phyloP scores from a whole-genome alignment of 1,140 invertebrate genomes.

The Panonychus citri region DNA sequence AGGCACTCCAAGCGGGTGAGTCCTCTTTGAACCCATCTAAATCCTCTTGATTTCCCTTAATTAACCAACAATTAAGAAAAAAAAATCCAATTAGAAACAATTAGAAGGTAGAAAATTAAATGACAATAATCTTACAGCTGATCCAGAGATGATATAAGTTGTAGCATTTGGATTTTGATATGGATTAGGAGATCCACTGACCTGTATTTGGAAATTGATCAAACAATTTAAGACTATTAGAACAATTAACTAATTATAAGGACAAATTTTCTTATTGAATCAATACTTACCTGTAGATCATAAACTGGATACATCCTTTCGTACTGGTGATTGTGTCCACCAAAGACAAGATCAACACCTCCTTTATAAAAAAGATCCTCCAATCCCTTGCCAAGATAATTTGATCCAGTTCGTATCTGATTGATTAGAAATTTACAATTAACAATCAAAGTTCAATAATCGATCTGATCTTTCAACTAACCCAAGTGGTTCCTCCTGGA shows the following conservation, averaged over 20 bases:
- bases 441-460: constrained; percentile 60
- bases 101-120: neutral
- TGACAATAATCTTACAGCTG: constrained; percentile 2
- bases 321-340: constrained; percentile 89
- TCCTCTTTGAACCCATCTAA: neutral
- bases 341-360: constrained; percentile 72
- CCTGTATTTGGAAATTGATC: neutral
- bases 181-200: constrained; percentile 34
- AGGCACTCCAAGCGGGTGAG: neutral
- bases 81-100: neutral
- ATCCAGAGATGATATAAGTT: constrained; percentile 66
- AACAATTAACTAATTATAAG: neutral
- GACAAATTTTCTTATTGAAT: constrained; percentile 23
- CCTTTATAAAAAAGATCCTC: constrained; percentile 65
- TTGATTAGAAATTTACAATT: constrained; percentile 26
- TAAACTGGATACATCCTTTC: constrained; percentile 81
- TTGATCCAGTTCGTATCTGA: neutral
- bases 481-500: neutral
- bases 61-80: neutral
- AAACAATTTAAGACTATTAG: neutral
- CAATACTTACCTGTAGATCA: constrained; percentile 38
- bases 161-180: constrained; percentile 53
- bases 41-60: neutral
- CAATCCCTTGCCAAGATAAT: constrained; percentile 25
- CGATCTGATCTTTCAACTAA: constrained; percentile 34